Base-by-base conservation (phyloP, 2,888 invertebrate genomes). In the Poecilus cupreus region DNA sequence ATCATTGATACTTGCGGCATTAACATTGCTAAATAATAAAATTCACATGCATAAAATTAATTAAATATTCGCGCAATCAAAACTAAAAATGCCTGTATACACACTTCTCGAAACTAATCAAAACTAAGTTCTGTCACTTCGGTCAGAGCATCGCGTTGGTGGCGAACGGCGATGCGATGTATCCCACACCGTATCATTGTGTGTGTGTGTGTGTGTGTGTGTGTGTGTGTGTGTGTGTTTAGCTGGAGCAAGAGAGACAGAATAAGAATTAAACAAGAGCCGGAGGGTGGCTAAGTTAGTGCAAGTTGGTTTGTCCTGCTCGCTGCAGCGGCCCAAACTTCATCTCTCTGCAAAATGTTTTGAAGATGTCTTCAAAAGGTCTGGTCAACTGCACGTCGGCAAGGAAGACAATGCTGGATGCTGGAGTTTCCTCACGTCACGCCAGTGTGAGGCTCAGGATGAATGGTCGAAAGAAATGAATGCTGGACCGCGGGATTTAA, bases 251-350 rank as follows among this genome's bases (percentile, higher is more conserved):
- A 76, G 76, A 76, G 76, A 57, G 57, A 78, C 24, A 16, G 78
- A 78, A 64, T 78, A 78, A 78, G 78, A 78, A 78, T 78, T 46
- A 78, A 64, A 64, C 78, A 78, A 78, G 78, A 83, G 83, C 85
- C 86, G 84, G 84, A 83, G 83, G 86, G 86, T 85, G 84, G 84
- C 85, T 84, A 85, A 86, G 85, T 86, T 86, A 85, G 85, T 86
- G 84, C 83, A 86, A 86, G 85, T 85, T 85, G 84, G 83, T 85
- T 84, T 72, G 49, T 72, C 49, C 72, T 43, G 77, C 57, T 39
- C 39, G n/a, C 4, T 77, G 77, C 77, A 60, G 37, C 60, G 39
- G 77, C 32, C 77, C 77, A 77, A 24, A 37, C 46, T 22, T 24
- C 24, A 6, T 10, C n/a, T 13, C 11, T 22, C 18, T 24, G 24